Evolutionary conservation across 2,113 vertebrate genomes (phyloP), one percentile per base, ranked within the genome.

Genomic region (Microtus ochrogaster): DNA sequence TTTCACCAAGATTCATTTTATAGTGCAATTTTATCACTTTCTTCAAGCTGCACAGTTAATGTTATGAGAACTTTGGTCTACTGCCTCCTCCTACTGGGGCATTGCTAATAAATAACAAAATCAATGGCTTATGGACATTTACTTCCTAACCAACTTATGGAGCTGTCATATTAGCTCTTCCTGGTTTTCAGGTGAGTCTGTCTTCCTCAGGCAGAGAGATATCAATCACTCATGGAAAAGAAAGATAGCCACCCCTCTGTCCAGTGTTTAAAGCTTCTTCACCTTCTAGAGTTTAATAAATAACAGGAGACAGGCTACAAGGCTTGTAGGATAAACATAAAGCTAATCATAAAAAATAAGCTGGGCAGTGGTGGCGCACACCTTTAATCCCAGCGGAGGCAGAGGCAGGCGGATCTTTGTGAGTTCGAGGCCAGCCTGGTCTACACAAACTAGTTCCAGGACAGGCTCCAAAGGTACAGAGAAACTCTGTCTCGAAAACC

Each of bases 11-110:
- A 5, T 33, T 90, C 66, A 44, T 44, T 65, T 65, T 26, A 30
- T 81, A 77, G 85, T 65, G 91, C 73, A 90, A 91, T 26, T 58
- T 41, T 79, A 58, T 73, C 68, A 72, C 44, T 76, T 92, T 84
- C 22, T 94, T 89, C 61, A 91, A 30, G 44, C 26, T 94, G 85
- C 63, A 70, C 1, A 61, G n/a, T 44, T 90, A 58, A 47, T 73
- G 22, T 41, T 77, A 55, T 19, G 21, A 92, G 76, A 87, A 66
- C 12, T 39, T 30, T 30, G 66, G 58, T 61, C 30, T 65, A n/a
- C 0, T 47, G 0, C 17, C 74, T 30, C 33, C 66, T 91, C 55
- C 83, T 78, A 30, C 76, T 8, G 65, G 68, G 26, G 85, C 3
- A 41, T 4, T 95, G 74, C 74, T 88, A 70, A 61, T 73, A 74